Evolutionary conservation across 2,888 invertebrate species (phyloP).

Genomic region (Yponomeuta malinellus): DNA sequence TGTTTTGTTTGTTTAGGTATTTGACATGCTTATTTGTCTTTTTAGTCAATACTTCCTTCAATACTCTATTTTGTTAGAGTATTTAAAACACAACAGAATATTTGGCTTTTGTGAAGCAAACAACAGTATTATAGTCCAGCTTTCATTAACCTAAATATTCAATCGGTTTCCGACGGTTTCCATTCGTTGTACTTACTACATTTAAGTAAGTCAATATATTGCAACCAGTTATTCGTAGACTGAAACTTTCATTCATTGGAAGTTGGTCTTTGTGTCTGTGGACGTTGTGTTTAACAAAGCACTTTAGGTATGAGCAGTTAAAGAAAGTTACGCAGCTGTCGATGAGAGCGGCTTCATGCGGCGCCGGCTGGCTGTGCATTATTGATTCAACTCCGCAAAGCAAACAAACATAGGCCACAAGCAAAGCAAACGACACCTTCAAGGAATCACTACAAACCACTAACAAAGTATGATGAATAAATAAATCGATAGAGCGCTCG

Average conservation of each 20-base stretch:
- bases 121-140: neutral
- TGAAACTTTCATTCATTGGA: conserved; percentile 22
- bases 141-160: neutral
- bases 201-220: no score
- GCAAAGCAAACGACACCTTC: neutral
- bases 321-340: conserved; percentile 20
- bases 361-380: conserved; percentile 1
- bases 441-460: conserved; percentile 3
- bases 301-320: conserved; percentile 21
- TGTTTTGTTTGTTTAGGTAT: neutral
- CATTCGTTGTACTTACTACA: neutral
- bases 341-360: neutral
- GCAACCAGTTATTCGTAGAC: no score
- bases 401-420: neutral
- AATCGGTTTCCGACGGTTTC: no score
- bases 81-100: no score
- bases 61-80: no score
- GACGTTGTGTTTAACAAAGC: conserved; percentile 29
- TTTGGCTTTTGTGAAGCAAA: neutral
- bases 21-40: neutral
- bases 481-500: neutral
- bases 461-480: conserved; percentile 7
- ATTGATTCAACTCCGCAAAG: conserved; percentile 11
- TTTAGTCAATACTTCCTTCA: neutral
- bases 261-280: conserved; percentile 35